Base-by-base conservation (phyloP, 2,113 vertebrate species). In the Dolichallabes microphthalmus region DNA sequence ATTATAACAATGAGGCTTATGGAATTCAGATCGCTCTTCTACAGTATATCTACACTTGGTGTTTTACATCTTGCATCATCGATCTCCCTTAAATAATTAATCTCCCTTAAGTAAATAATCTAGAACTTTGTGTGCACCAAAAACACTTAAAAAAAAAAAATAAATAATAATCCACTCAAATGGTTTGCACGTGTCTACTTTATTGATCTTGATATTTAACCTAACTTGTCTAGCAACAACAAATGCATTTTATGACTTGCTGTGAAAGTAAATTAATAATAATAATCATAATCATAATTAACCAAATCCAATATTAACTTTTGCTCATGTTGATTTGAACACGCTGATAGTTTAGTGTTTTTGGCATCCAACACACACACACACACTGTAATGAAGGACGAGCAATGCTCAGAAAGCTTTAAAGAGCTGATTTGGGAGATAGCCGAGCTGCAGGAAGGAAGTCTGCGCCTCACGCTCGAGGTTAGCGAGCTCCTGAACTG, bases 401-500 rank as follows among this genome's bases (percentile, higher is more conserved):
- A 25, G n/a, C 2, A n/a, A 58, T 19, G 53, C 55, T 97, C 91
- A 99, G 94, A 99, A 99, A 76, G 96, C 96, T 95, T 94, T 94
- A 93, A 99, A 99, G 82, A 97, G 95, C 93, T 99, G 97, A 94
- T 99, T 98, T 85, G 96, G 97, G 90, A 99, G 92, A 93, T 97
- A 99, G 91, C 97, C 96, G 86, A 99, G 94, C 76, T 98, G 97
- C 82, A 99, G 95, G 93, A 99, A 99, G 39, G 98, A 99, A 0
- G 96, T 97, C 90, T 99, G 98, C n/a, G 98, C 98, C 90, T 99
- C 97, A 89, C 95, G 96, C 92, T 99, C 98, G 30, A 99, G 96
- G 91, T 89, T 92, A 20, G 98, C 96, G 92, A 99, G 90, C 89
- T 99, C 98, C 87, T 96, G 96, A 64, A 99, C 98, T 0, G 98